Evolutionary conservation across 2,797 vertebrate species (phyloP), one percentile per base, ranked within the genome.

Genomic region (Helarctos malayanus): DNA sequence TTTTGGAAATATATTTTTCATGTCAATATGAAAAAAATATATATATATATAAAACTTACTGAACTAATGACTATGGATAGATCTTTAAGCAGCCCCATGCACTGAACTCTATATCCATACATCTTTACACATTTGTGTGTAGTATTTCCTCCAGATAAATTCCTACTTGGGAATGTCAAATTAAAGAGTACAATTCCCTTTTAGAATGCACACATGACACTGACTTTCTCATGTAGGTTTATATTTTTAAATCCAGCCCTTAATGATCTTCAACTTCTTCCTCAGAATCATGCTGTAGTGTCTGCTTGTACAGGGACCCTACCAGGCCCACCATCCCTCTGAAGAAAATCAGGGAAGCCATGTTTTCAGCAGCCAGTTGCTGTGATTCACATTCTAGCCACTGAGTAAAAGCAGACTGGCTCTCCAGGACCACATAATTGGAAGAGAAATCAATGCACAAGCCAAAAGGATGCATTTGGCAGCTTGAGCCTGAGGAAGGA

Each of bases 61-160:
- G 85, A 90, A 52, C 49, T 78, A 73, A 57, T 59, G 38, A 92
- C n/a, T 88, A 63, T 18, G 0, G 47, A n/a, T 45, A 52, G 45
- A 27, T 23, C 56, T 79, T 87, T 56, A 73, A 73, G n/a, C 14
- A 41, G 2, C 0, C 32, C 21, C 18, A 21, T 49, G 3, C 41
- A 23, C 29, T 78, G 7, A 91, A 32, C 10, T 5, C 18, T 59
- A 32, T 56, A 78, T 89, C 65, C 29, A 92, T 38, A 35, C 57
- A 54, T 80, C 54, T 9, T 91, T 59, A 68, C 7, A 89, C 41
- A 16, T 82, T 19, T 79, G 29, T 84, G 45, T 38, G 8, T 68
- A 68, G 65, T 32, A 49, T 76, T 94, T 81, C 27, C 45, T 73
- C 12, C 29, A 73, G 54, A 52, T 95, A 63, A 47, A 86, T 73